phyloP scores from a whole-genome alignment of 1,140 invertebrate species.

The Nasonia vitripennis region DNA sequence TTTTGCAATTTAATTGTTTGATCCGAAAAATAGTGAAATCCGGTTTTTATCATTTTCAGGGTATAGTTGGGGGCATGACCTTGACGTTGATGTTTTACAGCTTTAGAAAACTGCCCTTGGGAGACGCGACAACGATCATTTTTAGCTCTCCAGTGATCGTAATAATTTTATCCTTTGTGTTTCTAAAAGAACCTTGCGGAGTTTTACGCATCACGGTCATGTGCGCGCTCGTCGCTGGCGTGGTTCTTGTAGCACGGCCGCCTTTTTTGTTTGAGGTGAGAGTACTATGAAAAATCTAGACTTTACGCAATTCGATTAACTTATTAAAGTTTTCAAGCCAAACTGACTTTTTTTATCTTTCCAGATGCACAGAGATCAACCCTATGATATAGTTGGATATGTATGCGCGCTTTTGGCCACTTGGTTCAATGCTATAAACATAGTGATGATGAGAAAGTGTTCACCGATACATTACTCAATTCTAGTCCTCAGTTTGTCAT shows the following conservation, averaged over 20 bases:
- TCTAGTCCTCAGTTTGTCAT: conserved; percentile 73
- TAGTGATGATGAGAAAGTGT: conserved; percentile 76
- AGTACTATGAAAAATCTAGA: conserved; percentile 5
- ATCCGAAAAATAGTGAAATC: neutral
- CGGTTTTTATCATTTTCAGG: conserved; percentile 62
- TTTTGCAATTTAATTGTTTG: neutral
- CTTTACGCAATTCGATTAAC: neutral
- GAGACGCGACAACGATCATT: conserved; percentile 78
- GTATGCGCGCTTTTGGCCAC: conserved; percentile 73
- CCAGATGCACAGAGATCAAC: conserved; percentile 60
- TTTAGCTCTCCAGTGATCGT: conserved; percentile 78
- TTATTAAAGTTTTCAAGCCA: neutral
- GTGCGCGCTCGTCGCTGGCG: conserved; percentile 73
- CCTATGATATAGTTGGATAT: conserved; percentile 73
- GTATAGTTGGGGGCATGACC: conserved; percentile 75
- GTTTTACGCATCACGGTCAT: conserved; percentile 75
- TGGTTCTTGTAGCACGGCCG: conserved; percentile 75
- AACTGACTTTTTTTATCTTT: conserved; percentile 34
- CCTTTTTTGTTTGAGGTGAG: conserved; percentile 75
- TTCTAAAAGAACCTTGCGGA: conserved; percentile 77
- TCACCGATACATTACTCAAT: conserved; percentile 75
- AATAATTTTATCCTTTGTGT: conserved; percentile 75
- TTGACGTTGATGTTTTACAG: conserved; percentile 75
- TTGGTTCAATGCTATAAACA: conserved; percentile 75
- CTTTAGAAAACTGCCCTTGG: conserved; percentile 76